Percentiles rank a stretch among this genome's conserved stretches.
Evolutionary conservation across 2,113 vertebrate genomes (phyloP).

Genomic region (Lycocorax pyrrhopterus): DNA sequence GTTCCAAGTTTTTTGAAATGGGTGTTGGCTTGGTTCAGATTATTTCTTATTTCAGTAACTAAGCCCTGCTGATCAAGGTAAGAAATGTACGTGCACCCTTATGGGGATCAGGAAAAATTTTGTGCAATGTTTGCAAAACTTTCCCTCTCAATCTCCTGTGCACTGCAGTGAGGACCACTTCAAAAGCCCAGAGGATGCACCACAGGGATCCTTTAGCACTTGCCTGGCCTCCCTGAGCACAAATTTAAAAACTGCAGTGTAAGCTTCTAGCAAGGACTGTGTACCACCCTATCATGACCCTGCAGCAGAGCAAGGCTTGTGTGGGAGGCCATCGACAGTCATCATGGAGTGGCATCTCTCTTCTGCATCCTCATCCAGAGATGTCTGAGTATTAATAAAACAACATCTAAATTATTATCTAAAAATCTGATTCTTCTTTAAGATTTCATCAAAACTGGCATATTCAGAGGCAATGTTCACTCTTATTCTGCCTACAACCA

Average conservation of each 20-base stretch:
- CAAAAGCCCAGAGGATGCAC: not conserved
- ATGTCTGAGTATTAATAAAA: not conserved
- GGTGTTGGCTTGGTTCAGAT: not conserved
- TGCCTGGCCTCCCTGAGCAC: not conserved
- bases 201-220: not conserved
- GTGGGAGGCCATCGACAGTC: rapidly evolving
- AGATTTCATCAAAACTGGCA: not conserved
- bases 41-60: not conserved
- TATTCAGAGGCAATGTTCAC: not conserved
- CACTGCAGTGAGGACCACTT: not conserved
- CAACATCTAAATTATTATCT: not conserved
- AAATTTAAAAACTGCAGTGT: not conserved
- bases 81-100: not conserved
- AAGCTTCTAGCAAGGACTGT: not conserved
- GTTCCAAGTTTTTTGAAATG: not conserved
- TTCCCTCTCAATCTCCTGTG: not conserved
- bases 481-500: not conserved
- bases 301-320: not conserved
- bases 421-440: not conserved
- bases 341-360: not conserved
- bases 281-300: not conserved
- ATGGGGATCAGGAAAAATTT: not conserved
- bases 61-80: not conserved
- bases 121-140: not conserved
- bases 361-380: not conserved